Evolutionary conservation across 2,113 vertebrate species (phyloP).

Genomic region (Lepus timidus): DNA sequence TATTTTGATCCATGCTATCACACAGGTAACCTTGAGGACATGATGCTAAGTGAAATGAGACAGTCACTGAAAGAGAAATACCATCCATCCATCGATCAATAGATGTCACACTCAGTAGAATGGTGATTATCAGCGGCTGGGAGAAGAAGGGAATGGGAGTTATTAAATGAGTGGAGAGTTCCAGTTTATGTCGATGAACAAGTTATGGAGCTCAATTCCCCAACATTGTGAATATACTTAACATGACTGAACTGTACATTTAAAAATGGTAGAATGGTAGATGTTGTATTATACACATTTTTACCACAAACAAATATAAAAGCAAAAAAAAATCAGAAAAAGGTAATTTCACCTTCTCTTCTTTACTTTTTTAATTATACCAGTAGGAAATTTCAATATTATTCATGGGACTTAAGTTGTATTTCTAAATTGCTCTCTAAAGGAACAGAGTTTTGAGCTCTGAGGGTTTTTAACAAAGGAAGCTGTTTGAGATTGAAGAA

Average conservation of each 20-base stretch:
- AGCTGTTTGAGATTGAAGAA: neutral
- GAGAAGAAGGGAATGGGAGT: neutral
- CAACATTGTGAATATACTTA: neutral
- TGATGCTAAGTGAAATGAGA: neutral
- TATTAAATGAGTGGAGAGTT: neutral
- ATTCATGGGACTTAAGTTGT: neutral
- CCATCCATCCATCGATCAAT: neutral
- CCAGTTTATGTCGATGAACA: neutral
- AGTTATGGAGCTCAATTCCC: neutral
- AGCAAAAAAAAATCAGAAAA: neutral
- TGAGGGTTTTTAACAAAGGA: neutral
- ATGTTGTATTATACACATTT: neutral
- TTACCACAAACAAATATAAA: neutral
- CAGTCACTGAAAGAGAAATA: neutral
- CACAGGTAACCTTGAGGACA: neutral
- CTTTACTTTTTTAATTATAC: neutral
- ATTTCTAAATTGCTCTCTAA: neutral
- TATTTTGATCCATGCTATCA: neutral
- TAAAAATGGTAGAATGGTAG: neutral
- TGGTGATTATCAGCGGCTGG: neutral
- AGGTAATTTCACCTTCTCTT: neutral
- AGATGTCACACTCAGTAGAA: neutral
- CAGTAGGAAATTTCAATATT: neutral
- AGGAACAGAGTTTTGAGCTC: neutral
- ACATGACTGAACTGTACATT: neutral